Percentiles rank a stretch among this genome's conserved stretches.
Conservation (phyloP, 2,113 vertebrate genomes). For the Vireo altiloquus region DNA sequence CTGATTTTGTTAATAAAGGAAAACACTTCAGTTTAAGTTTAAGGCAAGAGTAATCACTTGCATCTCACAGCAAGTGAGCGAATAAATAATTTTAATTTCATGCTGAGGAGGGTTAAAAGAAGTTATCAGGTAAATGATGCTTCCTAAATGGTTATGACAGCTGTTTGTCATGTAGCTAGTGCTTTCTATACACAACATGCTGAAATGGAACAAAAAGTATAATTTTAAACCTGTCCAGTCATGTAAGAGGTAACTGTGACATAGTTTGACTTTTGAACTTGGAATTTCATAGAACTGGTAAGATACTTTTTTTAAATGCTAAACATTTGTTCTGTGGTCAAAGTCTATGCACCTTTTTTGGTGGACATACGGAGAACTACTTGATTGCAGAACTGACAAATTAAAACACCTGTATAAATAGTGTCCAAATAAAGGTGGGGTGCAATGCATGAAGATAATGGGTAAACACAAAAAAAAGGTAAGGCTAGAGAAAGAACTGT, state of each 20-base stretch:
- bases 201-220: neutral
- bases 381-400: neutral
- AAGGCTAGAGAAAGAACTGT: neutral
- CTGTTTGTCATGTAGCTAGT: neutral
- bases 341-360: neutral
- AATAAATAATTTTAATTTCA: conserved; percentile 44
- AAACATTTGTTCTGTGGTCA: neutral
- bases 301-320: neutral
- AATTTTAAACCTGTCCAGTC: neutral
- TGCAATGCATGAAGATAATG: neutral
- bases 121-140: conserved; percentile 25
- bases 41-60: conserved; percentile 18
- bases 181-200: neutral
- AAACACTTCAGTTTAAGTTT: neutral
- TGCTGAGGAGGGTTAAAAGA: conserved; percentile 32
- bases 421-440: neutral
- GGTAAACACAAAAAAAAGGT: neutral
- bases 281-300: neutral
- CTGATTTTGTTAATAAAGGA: conserved; percentile 31
- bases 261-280: neutral
- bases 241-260: neutral
- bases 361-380: neutral
- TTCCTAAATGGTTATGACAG: conserved; percentile 21
- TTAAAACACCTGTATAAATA: neutral
- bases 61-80: conserved; percentile 16